Evolutionary conservation across 2,797 vertebrate genomes (phyloP).

Genomic region (Rhynchonycteris naso): DNA sequence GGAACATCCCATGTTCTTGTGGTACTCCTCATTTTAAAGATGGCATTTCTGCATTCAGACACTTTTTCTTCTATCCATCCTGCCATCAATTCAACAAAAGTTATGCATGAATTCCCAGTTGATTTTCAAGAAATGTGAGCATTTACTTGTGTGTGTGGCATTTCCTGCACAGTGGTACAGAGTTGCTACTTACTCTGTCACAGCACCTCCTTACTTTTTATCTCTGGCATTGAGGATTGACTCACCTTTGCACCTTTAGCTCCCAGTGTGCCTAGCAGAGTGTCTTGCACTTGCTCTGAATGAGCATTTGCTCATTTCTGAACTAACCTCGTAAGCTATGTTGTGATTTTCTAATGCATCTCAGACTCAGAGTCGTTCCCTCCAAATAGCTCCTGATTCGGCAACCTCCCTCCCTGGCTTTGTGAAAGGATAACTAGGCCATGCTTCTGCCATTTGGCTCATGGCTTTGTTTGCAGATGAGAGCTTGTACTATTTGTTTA

Average conservation of each 20-base stretch:
- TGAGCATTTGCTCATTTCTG: background rate
- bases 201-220: background rate
- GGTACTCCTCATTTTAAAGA: background rate
- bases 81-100: background rate
- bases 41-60: background rate
- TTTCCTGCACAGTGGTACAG: background rate
- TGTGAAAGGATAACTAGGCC: background rate
- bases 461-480: background rate
- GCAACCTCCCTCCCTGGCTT: background rate
- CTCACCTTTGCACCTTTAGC: background rate
- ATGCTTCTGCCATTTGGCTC: background rate
- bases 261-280: background rate
- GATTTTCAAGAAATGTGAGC: background rate
- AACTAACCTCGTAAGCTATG: background rate
- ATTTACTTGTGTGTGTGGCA: background rate
- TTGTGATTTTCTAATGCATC: background rate
- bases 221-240: background rate
- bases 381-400: background rate
- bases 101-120: background rate
- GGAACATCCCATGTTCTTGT: background rate
- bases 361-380: background rate
- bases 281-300: background rate
- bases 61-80: background rate
- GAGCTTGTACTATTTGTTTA: constrained; percentile 11
- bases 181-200: background rate